Evolutionary conservation across 2,888 invertebrate species (phyloP).

Genomic region (Brachyopa scutellaris): DNA sequence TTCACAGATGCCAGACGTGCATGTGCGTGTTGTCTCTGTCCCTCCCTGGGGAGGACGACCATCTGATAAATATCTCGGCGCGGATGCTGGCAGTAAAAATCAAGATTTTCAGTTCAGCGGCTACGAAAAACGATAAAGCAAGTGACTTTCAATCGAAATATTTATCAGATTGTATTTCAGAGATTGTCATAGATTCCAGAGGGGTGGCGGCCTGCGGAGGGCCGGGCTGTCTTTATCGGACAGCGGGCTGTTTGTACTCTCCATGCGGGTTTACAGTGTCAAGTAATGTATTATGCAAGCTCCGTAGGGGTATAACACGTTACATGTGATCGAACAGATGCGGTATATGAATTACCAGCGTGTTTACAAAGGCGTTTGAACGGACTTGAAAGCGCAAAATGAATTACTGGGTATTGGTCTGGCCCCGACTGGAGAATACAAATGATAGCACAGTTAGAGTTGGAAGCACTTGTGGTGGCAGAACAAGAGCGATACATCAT

Average conservation of each 20-base stretch:
- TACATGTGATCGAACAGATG: constrained; percentile 69
- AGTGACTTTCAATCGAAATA: constrained; percentile 65
- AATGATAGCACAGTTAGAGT: constrained; percentile 11
- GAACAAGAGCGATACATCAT: constrained; percentile 49
- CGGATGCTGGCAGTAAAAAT: constrained; percentile 39
- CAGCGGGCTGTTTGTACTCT: constrained; percentile 55
- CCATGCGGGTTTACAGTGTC: constrained; percentile 37
- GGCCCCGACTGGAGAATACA: constrained; percentile 32
- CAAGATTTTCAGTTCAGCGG: constrained; percentile 38
- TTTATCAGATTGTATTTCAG: constrained; percentile 63
- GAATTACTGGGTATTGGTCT: constrained; percentile 46
- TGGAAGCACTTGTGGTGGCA: constrained; percentile 34
- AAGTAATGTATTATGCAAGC: constrained; percentile 65
- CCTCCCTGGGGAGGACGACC: constrained; percentile 59
- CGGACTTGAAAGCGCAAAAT: constrained; percentile 37
- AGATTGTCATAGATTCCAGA: constrained; percentile 23
- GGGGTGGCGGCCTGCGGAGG: background rate
- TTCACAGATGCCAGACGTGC: constrained; percentile 35
- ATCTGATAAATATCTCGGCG: constrained; percentile 35
- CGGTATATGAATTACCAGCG: constrained; percentile 65
- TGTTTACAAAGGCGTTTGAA: constrained; percentile 51
- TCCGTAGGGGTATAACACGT: constrained; percentile 67
- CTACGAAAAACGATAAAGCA: constrained; percentile 52
- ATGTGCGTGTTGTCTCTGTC: constrained; percentile 20
- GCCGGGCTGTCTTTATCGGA: constrained; percentile 41